These are phyloP conservation scores for Pangasius mekongensis DNA, from an alignment of 2,797 vertebrate genomes.

Conservation along the genomic window DNA sequence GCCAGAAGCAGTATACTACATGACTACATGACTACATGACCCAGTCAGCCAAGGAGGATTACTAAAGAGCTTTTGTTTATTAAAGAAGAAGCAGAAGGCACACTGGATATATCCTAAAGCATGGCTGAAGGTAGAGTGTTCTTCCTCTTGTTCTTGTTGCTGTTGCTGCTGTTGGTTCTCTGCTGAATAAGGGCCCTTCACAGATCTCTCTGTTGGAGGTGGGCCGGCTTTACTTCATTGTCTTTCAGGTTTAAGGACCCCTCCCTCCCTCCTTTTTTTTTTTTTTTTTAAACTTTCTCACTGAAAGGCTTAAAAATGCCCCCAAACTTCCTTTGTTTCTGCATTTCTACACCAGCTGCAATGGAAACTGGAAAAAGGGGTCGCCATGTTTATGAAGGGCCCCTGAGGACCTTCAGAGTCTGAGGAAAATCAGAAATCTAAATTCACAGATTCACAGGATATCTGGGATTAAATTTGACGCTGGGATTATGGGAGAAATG, in stretches of 20 bases:
- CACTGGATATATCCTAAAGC: slow-evolving; percentile 58
- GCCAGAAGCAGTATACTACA: slow-evolving; percentile 27
- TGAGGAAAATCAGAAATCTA: not conserved
- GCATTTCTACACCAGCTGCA: slow-evolving; percentile 58
- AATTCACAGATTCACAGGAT: slow-evolving; percentile 12
- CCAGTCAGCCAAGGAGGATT: slow-evolving; percentile 43
- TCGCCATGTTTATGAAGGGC: slow-evolving; percentile 25
- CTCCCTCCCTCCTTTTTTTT: too few species aligned
- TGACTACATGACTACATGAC: slow-evolving; percentile 2
- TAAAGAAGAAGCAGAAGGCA: slow-evolving; percentile 56
- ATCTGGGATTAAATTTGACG: slow-evolving; percentile 61
- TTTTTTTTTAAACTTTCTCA: slow-evolving; percentile 62
- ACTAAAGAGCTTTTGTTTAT: slow-evolving; percentile 27
- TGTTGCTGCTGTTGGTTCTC: slow-evolving; percentile 10
- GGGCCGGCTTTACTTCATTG: slow-evolving; percentile 73
- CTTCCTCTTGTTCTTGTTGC: slow-evolving; percentile 35
- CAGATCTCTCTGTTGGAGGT: slow-evolving; percentile 40
- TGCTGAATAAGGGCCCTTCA: slow-evolving; percentile 43
- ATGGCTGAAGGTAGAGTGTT: slow-evolving; percentile 78
- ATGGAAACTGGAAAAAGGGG: slow-evolving; percentile 40
- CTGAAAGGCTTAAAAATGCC: slow-evolving; percentile 76
- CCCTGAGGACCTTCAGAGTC: slow-evolving; percentile 49
- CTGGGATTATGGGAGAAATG: slow-evolving; percentile 70
- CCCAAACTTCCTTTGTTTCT: slow-evolving; percentile 70
- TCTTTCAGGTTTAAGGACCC: slow-evolving; percentile 74